Percentiles rank a stretch among this genome's conserved stretches.
These are phyloP conservation scores for Heliothis peltigera DNA, from an alignment of 2,888 invertebrate genomes.

Conservation along the genomic window DNA sequence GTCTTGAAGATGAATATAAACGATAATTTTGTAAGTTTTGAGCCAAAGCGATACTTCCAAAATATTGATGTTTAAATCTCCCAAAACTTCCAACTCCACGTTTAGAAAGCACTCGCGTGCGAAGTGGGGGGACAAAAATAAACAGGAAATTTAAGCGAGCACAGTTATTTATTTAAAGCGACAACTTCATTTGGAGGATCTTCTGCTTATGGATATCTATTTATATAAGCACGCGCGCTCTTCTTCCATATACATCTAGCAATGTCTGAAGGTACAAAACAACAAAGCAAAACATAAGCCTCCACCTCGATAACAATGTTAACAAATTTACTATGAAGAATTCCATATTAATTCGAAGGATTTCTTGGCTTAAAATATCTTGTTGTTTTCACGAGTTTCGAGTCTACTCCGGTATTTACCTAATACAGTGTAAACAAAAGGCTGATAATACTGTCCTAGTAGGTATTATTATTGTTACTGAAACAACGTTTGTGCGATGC, in stretches of 20 bases:
- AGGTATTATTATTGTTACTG: slow-evolving; percentile 52
- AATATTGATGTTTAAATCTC: slow-evolving; percentile 65
- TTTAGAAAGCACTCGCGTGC: slow-evolving; percentile 72
- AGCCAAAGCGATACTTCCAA: slow-evolving; percentile 9
- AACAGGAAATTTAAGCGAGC: slow-evolving; percentile 83
- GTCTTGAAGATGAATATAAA: not conserved
- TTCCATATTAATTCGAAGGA: slow-evolving; percentile 17
- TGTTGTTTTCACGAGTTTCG: slow-evolving; percentile 31
- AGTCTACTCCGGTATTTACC: slow-evolving; percentile 23
- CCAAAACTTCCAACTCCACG: slow-evolving; percentile 69
- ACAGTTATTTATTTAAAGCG: slow-evolving; percentile 84
- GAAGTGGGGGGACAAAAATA: slow-evolving; percentile 81
- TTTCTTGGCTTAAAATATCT: slow-evolving; percentile 30
- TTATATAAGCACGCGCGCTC: slow-evolving; percentile 59
- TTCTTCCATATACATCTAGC: slow-evolving; percentile 24
- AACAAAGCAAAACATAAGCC: slow-evolving; percentile 33
- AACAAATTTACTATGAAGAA: slow-evolving; percentile 32
- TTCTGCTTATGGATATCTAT: slow-evolving; percentile 79
- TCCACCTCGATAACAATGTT: slow-evolving; percentile 42
- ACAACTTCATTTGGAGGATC: slow-evolving; percentile 78
- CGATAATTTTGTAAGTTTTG: not conserved
- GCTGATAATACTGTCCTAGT: slow-evolving; percentile 51
- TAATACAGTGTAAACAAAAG: slow-evolving; percentile 35
- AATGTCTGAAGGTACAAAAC: slow-evolving; percentile 25
- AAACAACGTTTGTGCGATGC: slow-evolving; percentile 57